Percentiles rank a stretch among this genome's conserved stretches.
Conservation (phyloP, 1,140 invertebrate genomes). For the Ceratina japonica region DNA sequence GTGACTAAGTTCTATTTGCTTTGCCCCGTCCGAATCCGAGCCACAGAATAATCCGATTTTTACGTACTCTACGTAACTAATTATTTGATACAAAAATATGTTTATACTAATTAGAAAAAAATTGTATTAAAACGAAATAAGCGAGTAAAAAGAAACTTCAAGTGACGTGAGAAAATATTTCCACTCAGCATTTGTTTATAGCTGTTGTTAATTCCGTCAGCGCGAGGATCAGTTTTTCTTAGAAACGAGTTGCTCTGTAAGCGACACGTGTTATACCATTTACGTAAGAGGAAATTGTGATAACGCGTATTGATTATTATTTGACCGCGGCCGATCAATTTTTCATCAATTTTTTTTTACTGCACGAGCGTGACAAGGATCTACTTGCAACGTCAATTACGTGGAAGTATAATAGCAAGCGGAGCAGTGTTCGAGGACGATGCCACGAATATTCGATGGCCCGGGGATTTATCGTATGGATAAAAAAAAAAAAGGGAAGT, state of each 20-base stretch:
- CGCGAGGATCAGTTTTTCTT: not conserved
- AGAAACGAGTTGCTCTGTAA: not conserved
- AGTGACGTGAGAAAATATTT: too few relatives aligned
- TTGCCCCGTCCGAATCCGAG: too few relatives aligned
- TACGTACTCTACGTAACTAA: too few relatives aligned
- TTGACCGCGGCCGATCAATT: not conserved
- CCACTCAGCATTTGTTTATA: too few relatives aligned
- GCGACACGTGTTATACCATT: not conserved
- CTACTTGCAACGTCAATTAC: not conserved
- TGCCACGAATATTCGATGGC: conserved; percentile 51
- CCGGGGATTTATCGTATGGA: conserved; percentile 61
- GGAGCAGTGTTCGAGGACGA: not conserved
- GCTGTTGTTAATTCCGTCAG: not conserved
- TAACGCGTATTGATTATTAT: not conserved
- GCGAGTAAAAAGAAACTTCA: too few relatives aligned
- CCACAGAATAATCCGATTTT: too few relatives aligned
- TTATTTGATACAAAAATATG: too few relatives aligned
- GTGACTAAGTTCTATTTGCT: too few relatives aligned
- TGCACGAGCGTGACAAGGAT: not conserved
- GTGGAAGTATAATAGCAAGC: not conserved
- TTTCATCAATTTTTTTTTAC: not conserved
- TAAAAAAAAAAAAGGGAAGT: conserved; percentile 22
- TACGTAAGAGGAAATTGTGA: not conserved
- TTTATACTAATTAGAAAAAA: too few relatives aligned
- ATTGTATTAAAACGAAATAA: too few relatives aligned